Evolutionary conservation across 2,113 vertebrate genomes (phyloP).

Genomic region (Cyanoramphus novaezelandiae): DNA sequence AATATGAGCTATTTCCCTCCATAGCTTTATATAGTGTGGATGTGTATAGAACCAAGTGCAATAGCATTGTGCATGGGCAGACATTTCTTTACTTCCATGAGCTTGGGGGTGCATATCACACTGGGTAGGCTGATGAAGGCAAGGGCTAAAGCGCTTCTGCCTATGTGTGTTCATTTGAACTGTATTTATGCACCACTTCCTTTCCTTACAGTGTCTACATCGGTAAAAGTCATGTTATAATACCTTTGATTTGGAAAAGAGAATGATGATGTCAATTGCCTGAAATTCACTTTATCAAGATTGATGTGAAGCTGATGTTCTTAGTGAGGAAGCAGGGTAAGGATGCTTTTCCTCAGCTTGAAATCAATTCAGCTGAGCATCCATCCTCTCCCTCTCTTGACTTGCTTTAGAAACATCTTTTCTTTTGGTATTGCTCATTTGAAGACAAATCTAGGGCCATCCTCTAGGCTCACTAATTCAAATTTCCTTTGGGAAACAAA

Average conservation of each 20-base stretch:
- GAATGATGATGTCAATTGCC: background rate
- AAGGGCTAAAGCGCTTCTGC: background rate
- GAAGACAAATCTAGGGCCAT: background rate
- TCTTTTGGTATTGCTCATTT: background rate
- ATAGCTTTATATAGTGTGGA: background rate
- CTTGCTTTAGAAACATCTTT: background rate
- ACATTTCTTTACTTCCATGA: background rate
- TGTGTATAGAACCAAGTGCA: background rate
- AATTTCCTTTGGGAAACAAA: background rate
- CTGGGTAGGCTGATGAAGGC: background rate
- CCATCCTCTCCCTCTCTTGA: background rate
- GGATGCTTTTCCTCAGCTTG: background rate
- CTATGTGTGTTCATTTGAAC: rapidly evolving
- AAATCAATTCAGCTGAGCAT: too few relatives aligned
- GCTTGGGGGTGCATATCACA: background rate
- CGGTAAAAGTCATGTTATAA: background rate
- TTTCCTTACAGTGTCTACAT: background rate
- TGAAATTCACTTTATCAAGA: background rate
- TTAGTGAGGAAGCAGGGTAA: background rate
- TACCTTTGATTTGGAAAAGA: background rate
- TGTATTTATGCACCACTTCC: background rate
- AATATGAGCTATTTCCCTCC: background rate
- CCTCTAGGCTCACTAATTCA: background rate
- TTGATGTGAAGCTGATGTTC: background rate
- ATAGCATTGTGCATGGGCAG: background rate